A percentile compares a stretch with the other conserved stretches of the same genome.
phyloP scores from a whole-genome alignment of 2,113 vertebrate genomes.

The Psophia crepitans region DNA sequence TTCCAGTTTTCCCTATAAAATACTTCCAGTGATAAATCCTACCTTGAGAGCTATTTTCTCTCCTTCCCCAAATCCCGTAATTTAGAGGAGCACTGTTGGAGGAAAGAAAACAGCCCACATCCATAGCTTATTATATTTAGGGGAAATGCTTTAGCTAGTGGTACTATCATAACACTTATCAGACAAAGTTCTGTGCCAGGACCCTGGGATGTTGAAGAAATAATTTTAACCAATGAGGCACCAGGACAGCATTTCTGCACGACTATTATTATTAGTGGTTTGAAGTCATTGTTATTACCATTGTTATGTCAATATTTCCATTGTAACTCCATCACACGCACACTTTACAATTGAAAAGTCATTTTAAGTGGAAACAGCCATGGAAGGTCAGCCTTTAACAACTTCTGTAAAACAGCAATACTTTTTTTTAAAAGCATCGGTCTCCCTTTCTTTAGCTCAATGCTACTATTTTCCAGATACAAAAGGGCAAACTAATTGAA shows the following conservation, averaged over 20 bases:
- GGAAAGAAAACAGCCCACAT: background rate
- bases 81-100: background rate
- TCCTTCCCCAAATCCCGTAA: background rate
- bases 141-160: background rate
- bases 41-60: background rate
- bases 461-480: constrained; percentile 17
- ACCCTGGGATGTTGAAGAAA: background rate
- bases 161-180: background rate
- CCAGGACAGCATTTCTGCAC: background rate
- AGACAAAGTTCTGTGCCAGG: background rate
- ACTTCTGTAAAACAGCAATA: background rate
- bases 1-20: background rate
- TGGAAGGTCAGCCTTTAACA: constrained; percentile 39
- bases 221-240: background rate
- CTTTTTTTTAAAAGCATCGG: background rate
- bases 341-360: constrained; percentile 11
- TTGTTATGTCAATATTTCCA: background rate
- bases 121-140: background rate
- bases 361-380: background rate
- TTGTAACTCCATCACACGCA: background rate
- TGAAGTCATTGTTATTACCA: background rate
- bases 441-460: background rate
- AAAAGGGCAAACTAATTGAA: background rate
- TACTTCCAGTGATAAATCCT: background rate
- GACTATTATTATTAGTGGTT: background rate